Conservation (phyloP, 2,113 vertebrate genomes). For the Euleptes europaea region DNA sequence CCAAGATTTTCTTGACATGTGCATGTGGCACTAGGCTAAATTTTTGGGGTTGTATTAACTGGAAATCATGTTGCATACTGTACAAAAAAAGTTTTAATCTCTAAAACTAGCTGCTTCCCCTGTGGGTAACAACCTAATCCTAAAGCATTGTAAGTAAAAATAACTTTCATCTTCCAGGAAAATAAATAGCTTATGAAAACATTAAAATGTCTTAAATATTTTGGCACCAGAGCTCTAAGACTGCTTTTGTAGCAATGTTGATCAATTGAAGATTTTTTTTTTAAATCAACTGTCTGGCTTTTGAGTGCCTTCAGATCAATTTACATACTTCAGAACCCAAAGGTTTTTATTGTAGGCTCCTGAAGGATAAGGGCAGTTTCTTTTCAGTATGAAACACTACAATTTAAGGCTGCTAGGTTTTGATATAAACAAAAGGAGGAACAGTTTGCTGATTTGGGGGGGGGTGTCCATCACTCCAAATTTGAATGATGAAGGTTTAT, state of each 20-base stretch:
- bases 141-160: not conserved
- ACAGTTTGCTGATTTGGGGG: not conserved
- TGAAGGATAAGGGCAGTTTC: not conserved
- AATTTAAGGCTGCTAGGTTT: not conserved
- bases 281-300: not conserved
- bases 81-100: not conserved
- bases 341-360: no score
- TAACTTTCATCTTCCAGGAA: not conserved
- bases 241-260: not conserved
- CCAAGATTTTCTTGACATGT: not conserved
- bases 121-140: not conserved
- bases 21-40: not conserved
- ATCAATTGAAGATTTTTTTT: not conserved
- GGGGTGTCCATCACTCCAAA: no score
- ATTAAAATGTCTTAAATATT: not conserved
- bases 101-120: not conserved
- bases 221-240: not conserved
- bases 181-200: not conserved
- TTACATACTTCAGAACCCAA: not conserved
- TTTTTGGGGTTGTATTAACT: not conserved
- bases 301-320: not conserved
- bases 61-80: not conserved
- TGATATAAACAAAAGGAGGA: not conserved
- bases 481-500: no score
- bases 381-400: not conserved